Conservation (phyloP, 2,113 vertebrate genomes). For the Coptodon bakossiorum region DNA sequence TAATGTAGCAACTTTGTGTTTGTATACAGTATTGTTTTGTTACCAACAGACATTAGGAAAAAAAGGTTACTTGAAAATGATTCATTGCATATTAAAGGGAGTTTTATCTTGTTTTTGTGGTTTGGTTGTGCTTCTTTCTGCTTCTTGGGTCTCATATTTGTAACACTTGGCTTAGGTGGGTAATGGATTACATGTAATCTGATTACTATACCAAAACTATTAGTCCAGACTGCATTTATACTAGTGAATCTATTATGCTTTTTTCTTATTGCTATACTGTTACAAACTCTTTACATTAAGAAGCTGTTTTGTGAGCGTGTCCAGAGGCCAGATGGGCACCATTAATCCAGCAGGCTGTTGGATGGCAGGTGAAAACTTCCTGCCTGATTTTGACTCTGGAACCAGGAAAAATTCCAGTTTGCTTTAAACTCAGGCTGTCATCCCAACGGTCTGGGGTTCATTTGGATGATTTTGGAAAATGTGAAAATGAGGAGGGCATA, state of each 20-base stretch:
- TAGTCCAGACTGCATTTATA: not conserved
- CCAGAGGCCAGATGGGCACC: not conserved
- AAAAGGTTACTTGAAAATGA: constrained; percentile 77
- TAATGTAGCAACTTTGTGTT: constrained; percentile 81
- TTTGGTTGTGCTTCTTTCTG: constrained; percentile 3
- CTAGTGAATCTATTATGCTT: not conserved
- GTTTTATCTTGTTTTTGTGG: constrained; percentile 69
- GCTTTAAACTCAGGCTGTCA: not conserved
- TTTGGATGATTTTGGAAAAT: not conserved
- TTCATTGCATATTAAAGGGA: constrained; percentile 73
- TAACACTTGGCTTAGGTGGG: not conserved
- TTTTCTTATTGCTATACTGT: not conserved
- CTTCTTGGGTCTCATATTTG: not conserved
- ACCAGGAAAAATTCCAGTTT: not conserved
- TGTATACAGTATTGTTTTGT: constrained; percentile 87
- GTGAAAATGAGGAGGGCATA: not conserved
- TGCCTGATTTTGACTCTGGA: not conserved
- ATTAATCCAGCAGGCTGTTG: not conserved
- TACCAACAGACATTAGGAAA: constrained; percentile 73
- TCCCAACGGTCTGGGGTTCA: accelerated
- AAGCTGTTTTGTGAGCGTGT: not conserved
- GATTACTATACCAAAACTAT: not conserved
- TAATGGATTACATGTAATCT: not conserved
- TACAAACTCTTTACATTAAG: not conserved
- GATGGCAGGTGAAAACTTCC: not conserved